A percentile compares a stretch with the other conserved stretches of the same genome.
Conservation (phyloP, 2,888 invertebrate species). For the Eristalis tenax region DNA sequence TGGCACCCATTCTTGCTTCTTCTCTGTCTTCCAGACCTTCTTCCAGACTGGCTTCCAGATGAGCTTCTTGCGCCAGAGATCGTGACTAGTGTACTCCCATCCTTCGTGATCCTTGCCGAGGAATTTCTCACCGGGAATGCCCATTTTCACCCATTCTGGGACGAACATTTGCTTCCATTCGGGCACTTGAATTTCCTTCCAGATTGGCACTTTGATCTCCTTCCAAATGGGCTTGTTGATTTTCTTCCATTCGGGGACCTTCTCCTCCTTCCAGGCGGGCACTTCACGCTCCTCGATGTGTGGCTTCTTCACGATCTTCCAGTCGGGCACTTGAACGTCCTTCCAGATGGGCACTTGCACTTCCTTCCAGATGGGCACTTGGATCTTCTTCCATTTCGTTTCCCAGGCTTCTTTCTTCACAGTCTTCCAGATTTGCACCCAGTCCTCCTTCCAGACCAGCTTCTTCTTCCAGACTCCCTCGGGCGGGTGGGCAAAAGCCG, state of each 20-base stretch:
- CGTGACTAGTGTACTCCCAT: conserved; percentile 92
- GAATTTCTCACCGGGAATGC: conserved; percentile 90
- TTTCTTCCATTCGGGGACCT: conserved; percentile 86
- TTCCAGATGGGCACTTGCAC: conserved; percentile 89
- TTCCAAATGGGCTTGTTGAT: conserved; percentile 82
- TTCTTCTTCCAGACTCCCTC: conserved; percentile 91
- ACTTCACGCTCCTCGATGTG: conserved; percentile 87
- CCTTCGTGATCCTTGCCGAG: conserved; percentile 91
- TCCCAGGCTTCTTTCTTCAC: conserved; percentile 89
- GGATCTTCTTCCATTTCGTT: conserved; percentile 88
- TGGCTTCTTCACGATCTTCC: conserved; percentile 85
- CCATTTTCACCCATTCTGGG: conserved; percentile 84
- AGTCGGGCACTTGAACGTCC: conserved; percentile 87
- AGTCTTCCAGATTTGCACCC: conserved; percentile 87
- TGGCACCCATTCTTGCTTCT: conserved; percentile 88
- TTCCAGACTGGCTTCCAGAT: conserved; percentile 86
- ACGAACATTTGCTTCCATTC: conserved; percentile 84
- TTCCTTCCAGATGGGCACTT: conserved; percentile 90
- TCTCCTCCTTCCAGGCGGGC: conserved; percentile 88
- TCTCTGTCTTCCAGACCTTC: conserved; percentile 90
- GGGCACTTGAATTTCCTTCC: conserved; percentile 83
- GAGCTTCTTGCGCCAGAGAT: conserved; percentile 92
- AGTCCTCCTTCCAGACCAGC: conserved; percentile 91
- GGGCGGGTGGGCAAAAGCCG: conserved; percentile 81
- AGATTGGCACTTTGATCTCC: conserved; percentile 88